These are phyloP conservation scores for Cataglyphis hispanica DNA, from an alignment of 1,140 invertebrate genomes.

Conservation along the genomic window DNA sequence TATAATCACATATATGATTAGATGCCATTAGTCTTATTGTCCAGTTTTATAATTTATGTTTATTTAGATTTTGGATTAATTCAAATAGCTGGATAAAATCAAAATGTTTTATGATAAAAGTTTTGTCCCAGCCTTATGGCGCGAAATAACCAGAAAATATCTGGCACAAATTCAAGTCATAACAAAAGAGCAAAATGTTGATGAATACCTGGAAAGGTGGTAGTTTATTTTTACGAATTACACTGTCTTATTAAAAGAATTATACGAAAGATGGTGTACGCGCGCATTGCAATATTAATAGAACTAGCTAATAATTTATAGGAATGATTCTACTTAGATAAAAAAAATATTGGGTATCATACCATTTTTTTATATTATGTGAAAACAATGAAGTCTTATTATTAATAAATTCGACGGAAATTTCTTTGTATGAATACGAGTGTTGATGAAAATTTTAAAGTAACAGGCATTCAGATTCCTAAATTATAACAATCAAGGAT, in stretches of 20 bases:
- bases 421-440: slow-evolving; percentile 42
- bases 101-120: slow-evolving; percentile 64
- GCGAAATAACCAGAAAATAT: slow-evolving; percentile 54
- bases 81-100: slow-evolving; percentile 62
- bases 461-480: slow-evolving; percentile 17
- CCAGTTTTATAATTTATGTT: slow-evolving; percentile 32
- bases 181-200: slow-evolving; percentile 58
- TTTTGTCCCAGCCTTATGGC: slow-evolving; percentile 61
- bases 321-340: slow-evolving; percentile 72
- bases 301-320: slow-evolving; percentile 77
- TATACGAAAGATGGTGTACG: slow-evolving; percentile 65
- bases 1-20: slow-evolving; percentile 33
- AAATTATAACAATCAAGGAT: slow-evolving; percentile 38
- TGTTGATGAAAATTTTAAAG: slow-evolving; percentile 10
- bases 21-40: slow-evolving; percentile 22
- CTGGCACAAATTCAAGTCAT: slow-evolving; percentile 39
- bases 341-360: slow-evolving; percentile 60
- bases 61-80: slow-evolving; percentile 14
- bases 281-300: slow-evolving; percentile 79
- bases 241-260: slow-evolving; percentile 48
- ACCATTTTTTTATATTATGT: slow-evolving; percentile 58
- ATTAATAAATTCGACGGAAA: slow-evolving; percentile 37
- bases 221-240: slow-evolving; percentile 67
- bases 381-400: slow-evolving; percentile 52
- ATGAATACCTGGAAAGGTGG: slow-evolving; percentile 57